These are phyloP conservation scores for Melanotaenia maccullochi DNA, from an alignment of 2,797 vertebrate genomes.

Conservation along the genomic window DNA sequence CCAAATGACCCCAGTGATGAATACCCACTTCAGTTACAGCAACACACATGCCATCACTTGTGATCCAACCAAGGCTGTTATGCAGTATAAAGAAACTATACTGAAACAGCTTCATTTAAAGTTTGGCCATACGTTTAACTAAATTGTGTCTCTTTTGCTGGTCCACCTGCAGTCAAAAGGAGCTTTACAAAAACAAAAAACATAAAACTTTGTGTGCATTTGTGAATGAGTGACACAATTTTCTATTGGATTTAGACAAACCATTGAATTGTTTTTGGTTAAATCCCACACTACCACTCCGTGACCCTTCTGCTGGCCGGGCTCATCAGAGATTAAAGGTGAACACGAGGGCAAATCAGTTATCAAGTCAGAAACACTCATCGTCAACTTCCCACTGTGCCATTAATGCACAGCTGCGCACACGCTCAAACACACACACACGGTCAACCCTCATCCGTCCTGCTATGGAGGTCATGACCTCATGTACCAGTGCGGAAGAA, in stretches of 20 bases:
- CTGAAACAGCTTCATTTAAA: background rate
- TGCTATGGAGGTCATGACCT: slow-evolving; percentile 73
- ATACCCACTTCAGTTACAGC: slow-evolving; percentile 7
- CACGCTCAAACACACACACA: slow-evolving; percentile 28
- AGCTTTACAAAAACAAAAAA: slow-evolving; percentile 46
- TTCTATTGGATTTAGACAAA: slow-evolving; percentile 75
- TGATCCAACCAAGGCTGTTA: slow-evolving; percentile 4
- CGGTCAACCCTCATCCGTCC: slow-evolving; percentile 63
- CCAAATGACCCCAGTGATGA: slow-evolving; percentile 22
- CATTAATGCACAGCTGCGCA: slow-evolving; percentile 57
- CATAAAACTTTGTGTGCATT: slow-evolving; percentile 35
- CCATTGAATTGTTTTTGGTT: slow-evolving; percentile 64
- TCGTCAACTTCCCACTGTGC: slow-evolving; percentile 77
- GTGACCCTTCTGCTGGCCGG: slow-evolving; percentile 72
- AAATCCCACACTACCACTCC: slow-evolving; percentile 74
- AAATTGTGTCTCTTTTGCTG: slow-evolving; percentile 5
- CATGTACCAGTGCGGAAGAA: slow-evolving; percentile 65
- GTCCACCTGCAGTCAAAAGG: slow-evolving; percentile 19
- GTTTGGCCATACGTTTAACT: background rate
- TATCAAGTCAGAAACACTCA: slow-evolving; percentile 82
- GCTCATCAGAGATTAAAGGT: slow-evolving; percentile 82
- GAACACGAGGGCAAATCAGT: slow-evolving; percentile 81
- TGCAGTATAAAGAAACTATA: background rate
- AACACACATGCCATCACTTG: slow-evolving; percentile 8
- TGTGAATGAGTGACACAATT: slow-evolving; percentile 69